A percentile compares a stretch with the other conserved stretches of the same genome.
Evolutionary conservation across 2,888 invertebrate species (phyloP).

Genomic region (Copidosoma aretas): DNA sequence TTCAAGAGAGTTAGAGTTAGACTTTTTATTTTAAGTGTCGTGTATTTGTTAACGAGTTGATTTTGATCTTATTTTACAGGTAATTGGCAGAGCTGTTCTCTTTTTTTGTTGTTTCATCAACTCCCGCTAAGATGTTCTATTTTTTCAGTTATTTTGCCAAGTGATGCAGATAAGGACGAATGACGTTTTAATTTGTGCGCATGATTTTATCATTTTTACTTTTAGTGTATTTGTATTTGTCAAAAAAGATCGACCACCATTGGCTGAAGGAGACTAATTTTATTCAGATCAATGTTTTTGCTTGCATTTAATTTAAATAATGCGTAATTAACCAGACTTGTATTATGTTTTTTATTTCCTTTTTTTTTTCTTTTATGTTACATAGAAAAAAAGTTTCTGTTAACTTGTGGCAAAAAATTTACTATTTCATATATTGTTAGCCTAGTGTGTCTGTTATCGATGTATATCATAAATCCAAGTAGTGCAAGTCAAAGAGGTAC

Average conservation of each 20-base stretch:
- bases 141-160: conserved; percentile 5
- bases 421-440: no score
- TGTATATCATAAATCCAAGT: no score
- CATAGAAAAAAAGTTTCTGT: background rate
- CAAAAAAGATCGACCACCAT: no score
- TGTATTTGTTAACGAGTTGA: conserved; percentile 4
- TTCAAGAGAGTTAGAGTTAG: no score
- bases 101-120: conserved; percentile 9
- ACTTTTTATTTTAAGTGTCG: no score
- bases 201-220: no score
- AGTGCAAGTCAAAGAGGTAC: background rate
- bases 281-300: conserved; percentile 9
- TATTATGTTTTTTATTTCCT: conserved; percentile 23
- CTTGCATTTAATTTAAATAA: conserved; percentile 21
- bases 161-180: no score
- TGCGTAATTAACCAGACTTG: conserved; percentile 17
- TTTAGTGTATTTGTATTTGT: no score
- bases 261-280: no score
- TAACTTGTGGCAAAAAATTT: no score
- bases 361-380: background rate
- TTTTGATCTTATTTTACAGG: conserved; percentile 30
- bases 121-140: background rate
- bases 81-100: conserved; percentile 20
- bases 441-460: no score
- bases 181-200: no score